phyloP scores from a whole-genome alignment of 2,113 vertebrate species.

The Barbus barbus region DNA sequence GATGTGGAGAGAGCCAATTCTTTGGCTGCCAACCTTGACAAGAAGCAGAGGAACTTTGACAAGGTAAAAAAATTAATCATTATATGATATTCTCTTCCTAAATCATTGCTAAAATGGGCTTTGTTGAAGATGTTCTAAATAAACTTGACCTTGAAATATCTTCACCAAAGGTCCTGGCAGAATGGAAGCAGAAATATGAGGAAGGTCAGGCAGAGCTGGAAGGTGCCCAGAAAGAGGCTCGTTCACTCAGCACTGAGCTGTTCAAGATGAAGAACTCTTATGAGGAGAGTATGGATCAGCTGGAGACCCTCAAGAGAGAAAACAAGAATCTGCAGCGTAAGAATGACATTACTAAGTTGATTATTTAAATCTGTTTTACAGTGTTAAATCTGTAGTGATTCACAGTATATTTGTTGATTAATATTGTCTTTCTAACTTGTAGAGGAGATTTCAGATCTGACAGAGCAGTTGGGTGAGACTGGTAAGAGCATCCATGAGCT shows the following conservation, averaged over 20 bases:
- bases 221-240: constrained; percentile 78
- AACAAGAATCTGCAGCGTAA: constrained; percentile 56
- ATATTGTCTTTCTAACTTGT: too few species aligned
- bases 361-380: too few species aligned
- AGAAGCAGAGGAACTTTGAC: constrained; percentile 20
- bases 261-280: constrained; percentile 87
- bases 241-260: constrained; percentile 79
- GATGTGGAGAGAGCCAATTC: constrained; percentile 24
- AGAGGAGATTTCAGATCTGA: constrained; percentile 59
- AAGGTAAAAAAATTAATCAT: too few species aligned
- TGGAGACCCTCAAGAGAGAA: constrained; percentile 63
- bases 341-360: too few species aligned
- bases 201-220: constrained; percentile 76
- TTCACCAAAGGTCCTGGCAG: constrained; percentile 43
- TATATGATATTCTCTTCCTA: too few species aligned
- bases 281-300: constrained; percentile 71
- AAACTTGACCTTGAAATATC: too few species aligned
- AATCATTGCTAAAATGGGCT: too few species aligned
- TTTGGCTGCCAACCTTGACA: constrained; percentile 21
- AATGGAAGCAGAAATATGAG: constrained; percentile 52
- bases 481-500: constrained; percentile 82
- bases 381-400: too few species aligned
- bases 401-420: too few species aligned
- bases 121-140: too few species aligned
- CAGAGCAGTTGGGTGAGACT: constrained; percentile 63